Conservation (phyloP, 2,113 vertebrate genomes). For the Seriola quinqueradiata region DNA sequence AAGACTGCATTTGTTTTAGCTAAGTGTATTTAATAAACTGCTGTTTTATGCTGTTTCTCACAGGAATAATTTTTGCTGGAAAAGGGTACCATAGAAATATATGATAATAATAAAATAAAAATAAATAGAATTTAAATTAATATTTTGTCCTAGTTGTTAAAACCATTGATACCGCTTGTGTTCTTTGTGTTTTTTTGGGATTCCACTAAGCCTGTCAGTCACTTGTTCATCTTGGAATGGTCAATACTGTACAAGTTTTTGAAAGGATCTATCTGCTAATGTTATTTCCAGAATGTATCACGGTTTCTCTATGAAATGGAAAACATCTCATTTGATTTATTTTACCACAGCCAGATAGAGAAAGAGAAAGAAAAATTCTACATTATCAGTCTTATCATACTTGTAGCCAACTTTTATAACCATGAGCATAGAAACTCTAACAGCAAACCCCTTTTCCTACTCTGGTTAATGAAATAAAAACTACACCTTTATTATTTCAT, state of each 20-base stretch:
- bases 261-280: neutral
- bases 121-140: neutral
- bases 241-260: neutral
- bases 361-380: neutral
- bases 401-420: neutral
- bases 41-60: neutral
- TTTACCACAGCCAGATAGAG: neutral
- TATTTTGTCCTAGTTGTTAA: neutral
- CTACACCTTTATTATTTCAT: neutral
- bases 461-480: neutral
- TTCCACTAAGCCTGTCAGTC: neutral
- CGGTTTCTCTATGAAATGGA: neutral
- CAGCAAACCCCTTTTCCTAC: neutral
- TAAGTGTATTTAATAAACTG: too few relatives aligned
- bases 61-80: neutral
- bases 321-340: neutral
- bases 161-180: neutral
- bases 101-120: neutral
- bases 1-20: too few relatives aligned
- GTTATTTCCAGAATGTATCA: neutral
- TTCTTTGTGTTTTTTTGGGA: too few relatives aligned
- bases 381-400: neutral
- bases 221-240: too few relatives aligned
- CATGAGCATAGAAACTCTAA: neutral
- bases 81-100: neutral